Base-by-base conservation (phyloP, 2,888 invertebrate species). In the Pharmacophagus antenor region DNA sequence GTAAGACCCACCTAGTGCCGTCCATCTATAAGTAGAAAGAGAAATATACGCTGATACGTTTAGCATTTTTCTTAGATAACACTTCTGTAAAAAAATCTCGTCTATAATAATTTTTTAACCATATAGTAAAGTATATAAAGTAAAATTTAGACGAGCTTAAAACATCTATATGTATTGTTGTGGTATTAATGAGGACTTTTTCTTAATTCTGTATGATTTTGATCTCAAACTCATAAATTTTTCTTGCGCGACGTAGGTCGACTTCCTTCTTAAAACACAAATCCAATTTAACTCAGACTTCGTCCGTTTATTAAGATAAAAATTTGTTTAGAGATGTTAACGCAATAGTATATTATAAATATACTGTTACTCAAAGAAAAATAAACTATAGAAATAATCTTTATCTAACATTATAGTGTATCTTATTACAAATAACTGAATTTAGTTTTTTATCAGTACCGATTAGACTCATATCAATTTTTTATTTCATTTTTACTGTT, bases 1-100 rank as follows among this genome's bases (percentile, higher is more conserved):
- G 62, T 64, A 62, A 62, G 61, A 62, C 66, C 63, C 63, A 60
- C 68, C 70, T 67, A 70, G 71, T 52, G 15, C 52, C 10, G 15
- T 18, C 42, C n/a, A 37, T n/a, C 4, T 27, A 27, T 2, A 27
- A 27, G 27, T 10, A 27, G 27, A 27, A 37, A 37, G 37, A n/a
- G 15, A n/a, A 37, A 37, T 37, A 37, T 37, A 5, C 37, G 2
- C 15, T 15, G 15, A 2, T n/a, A n/a, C n/a, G n/a, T n/a, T n/a
- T n/a, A n/a, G n/a, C n/a, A n/a, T n/a, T n/a, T n/a, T n/a, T n/a
- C n/a, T n/a, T n/a, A n/a, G n/a, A n/a, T n/a, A n/a, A n/a, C n/a
- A n/a, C n/a, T n/a, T n/a, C n/a, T n/a, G n/a, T n/a, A n/a, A n/a
- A n/a, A n/a, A n/a, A n/a, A n/a, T n/a, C n/a, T n/a, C n/a, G n/a